Evolutionary conservation across 2,797 vertebrate genomes (phyloP).

Genomic region (Cyprinodon diabolis): DNA sequence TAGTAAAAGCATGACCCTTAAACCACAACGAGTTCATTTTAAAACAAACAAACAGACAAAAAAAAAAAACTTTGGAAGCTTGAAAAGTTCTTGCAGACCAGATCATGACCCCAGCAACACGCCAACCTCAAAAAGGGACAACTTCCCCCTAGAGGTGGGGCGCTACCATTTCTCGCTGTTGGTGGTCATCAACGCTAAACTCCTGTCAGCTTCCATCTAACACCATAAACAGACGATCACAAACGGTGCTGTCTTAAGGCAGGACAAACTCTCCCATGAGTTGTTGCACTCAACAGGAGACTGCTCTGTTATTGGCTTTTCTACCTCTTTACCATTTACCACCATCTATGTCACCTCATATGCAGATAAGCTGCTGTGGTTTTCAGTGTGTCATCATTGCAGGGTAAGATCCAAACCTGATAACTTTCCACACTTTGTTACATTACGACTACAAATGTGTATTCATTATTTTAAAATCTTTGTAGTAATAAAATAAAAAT

Average conservation of each 20-base stretch:
- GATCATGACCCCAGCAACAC: conserved; percentile 27
- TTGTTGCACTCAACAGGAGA: conserved; percentile 59
- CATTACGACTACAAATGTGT: background rate
- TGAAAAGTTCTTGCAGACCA: conserved; percentile 23
- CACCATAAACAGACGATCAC: conserved; percentile 23
- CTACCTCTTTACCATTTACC: conserved; percentile 46
- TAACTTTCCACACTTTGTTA: background rate
- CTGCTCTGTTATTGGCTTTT: conserved; percentile 49
- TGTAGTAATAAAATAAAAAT: background rate
- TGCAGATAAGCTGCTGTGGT: conserved; percentile 46
- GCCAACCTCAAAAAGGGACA: conserved; percentile 44
- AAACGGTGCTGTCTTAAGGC: conserved; percentile 45
- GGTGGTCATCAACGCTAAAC: conserved; percentile 73
- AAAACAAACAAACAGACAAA: background rate
- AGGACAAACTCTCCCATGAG: conserved; percentile 48
- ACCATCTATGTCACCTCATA: conserved; percentile 44
- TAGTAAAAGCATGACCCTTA: background rate
- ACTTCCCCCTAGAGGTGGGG: conserved; percentile 54
- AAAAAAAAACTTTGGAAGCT: conserved; percentile 9
- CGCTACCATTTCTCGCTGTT: conserved; percentile 47
- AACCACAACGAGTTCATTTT: background rate
- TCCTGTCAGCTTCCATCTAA: conserved; percentile 75
- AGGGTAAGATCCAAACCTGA: conserved; percentile 3
- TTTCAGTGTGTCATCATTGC: conserved; percentile 42
- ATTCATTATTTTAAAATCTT: background rate